phyloP scores from a whole-genome alignment of 1,140 invertebrate species.

The Chironomus striatipennis region DNA sequence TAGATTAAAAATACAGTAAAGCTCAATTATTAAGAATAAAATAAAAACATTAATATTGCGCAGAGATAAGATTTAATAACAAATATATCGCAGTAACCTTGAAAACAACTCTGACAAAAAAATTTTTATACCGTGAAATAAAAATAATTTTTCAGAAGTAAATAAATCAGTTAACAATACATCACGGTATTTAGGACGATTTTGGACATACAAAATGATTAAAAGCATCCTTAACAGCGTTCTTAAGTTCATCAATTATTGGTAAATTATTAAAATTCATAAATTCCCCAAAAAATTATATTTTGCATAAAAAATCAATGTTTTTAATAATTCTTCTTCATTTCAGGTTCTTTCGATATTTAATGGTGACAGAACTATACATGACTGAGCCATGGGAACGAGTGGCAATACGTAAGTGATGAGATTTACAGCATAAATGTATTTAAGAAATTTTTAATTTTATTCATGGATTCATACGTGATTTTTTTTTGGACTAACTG shows the following conservation, averaged over 20 bases:
- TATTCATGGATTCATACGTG: background rate
- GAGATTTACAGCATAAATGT: background rate
- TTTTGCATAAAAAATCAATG: background rate
- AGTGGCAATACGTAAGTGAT: background rate
- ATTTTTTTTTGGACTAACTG: background rate
- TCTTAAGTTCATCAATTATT: constrained; percentile 18
- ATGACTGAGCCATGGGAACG: constrained; percentile 5
- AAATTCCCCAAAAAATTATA: background rate
- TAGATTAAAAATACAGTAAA: background rate
- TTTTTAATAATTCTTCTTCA: background rate
- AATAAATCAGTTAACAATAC: background rate
- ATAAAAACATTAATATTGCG: too few species aligned
- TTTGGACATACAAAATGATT: background rate
- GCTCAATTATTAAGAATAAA: too few species aligned
- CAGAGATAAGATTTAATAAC: background rate
- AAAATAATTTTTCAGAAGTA: background rate
- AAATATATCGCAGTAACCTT: background rate
- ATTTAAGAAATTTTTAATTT: background rate
- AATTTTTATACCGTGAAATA: background rate
- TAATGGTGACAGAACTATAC: background rate
- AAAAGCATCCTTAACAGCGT: background rate
- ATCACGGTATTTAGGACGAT: background rate
- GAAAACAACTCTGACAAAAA: background rate
- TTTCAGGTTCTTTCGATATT: background rate
- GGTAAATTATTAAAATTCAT: background rate